Base-by-base conservation (phyloP, 2,797 vertebrate species). In the Erethizon dorsatum region DNA sequence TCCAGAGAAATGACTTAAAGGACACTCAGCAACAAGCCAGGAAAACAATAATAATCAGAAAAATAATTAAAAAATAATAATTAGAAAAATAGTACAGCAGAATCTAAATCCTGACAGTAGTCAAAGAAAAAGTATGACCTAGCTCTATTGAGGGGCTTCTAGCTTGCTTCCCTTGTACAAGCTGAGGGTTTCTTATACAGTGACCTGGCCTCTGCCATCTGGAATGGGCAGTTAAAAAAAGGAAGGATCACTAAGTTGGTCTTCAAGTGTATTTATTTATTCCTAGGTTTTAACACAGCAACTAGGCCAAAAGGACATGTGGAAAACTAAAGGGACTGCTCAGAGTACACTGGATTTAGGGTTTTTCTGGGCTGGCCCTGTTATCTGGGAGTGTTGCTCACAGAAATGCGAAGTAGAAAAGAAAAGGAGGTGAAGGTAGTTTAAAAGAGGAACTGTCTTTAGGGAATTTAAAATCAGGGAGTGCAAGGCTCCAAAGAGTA, bases 81-180 rank as follows among this genome's bases (percentile, higher is more conserved):
- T 80, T 95, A 82, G 52, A 69, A 85, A 91, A 92, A 61, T 78
- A 54, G 10, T 75, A 75, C 56, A 80, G 33, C 80, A 77, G 71
- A 94, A 92, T 77, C 73, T 79, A 94, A 88, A 75, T 91, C 56
- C 61, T 96, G 57, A 73, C n/a, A 80, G 50, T 28, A 61, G 31
- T 93, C 45, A 92, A 93, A 80, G 73, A 59, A 80, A 94, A 94
- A 84, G 11, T 37, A 75, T 56, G 47, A 50, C 45, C 33, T 91
- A 15, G 65, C 47, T 67, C 92, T 54, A 61, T 33, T 47, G 83
- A 71, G 57, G n/a, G 47, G 84, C 65, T 26, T 69, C 57, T 89
- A 57, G 15, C 24, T 67, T 63, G 2, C 24, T 87, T 96, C 28
- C 77, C 63, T 69, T 69, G n/a, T 94, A 33, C 77, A 83, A 52